Conservation (phyloP, 1,140 invertebrate genomes). For the Zaprionus gabonicus region DNA sequence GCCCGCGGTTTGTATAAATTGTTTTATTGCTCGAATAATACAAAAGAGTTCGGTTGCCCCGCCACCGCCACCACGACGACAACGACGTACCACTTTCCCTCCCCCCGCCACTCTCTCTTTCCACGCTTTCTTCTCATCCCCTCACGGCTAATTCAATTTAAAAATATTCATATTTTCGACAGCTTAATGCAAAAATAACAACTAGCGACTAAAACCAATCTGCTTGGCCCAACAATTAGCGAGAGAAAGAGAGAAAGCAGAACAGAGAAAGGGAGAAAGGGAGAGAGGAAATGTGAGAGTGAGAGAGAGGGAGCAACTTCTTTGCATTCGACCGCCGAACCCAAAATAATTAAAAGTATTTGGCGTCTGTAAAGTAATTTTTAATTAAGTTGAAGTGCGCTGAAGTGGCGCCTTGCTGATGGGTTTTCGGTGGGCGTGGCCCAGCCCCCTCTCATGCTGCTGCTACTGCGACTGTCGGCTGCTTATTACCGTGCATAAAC, state of each 20-base stretch:
- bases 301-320: slow-evolving; percentile 21
- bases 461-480: slow-evolving; percentile 48
- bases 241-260: background rate
- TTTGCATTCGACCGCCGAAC: slow-evolving; percentile 76
- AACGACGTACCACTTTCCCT: background rate
- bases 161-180: slow-evolving; percentile 33
- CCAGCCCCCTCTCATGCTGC: background rate
- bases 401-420: slow-evolving; percentile 54
- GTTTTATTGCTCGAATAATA: slow-evolving; percentile 60
- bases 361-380: slow-evolving; percentile 83
- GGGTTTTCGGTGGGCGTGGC: slow-evolving; percentile 17
- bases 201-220: slow-evolving; percentile 21
- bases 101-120: background rate
- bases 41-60: slow-evolving; percentile 39
- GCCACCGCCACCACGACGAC: too few species aligned
- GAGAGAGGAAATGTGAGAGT: background rate
- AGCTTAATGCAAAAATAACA: slow-evolving; percentile 51
- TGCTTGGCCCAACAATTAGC: slow-evolving; percentile 38
- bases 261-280: background rate
- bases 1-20: slow-evolving; percentile 58
- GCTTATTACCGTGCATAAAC: slow-evolving; percentile 81
- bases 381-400: slow-evolving; percentile 81
- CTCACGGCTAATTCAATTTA: slow-evolving; percentile 6
- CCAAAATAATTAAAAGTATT: slow-evolving; percentile 83
- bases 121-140: background rate